Base-by-base conservation (phyloP, 2,113 vertebrate genomes). In the Regulus satrapa region DNA sequence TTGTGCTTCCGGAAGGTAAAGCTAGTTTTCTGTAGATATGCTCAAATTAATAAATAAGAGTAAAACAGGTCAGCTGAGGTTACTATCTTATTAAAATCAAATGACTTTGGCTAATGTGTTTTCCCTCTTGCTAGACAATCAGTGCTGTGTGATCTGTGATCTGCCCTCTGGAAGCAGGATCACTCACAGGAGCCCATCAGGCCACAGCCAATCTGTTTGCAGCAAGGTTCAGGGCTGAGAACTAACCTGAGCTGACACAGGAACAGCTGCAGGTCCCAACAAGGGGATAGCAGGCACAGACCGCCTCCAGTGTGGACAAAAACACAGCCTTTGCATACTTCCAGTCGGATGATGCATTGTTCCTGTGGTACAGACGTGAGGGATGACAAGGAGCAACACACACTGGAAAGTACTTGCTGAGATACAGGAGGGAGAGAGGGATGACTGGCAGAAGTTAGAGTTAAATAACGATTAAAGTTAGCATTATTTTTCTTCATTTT, bases 211-310 rank as follows among this genome's bases (percentile, higher is more conserved):
- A 81, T 62, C 95, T 94, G 92, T 80, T 78, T 0, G 7, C 72
- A 55, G 83, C 1, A 12, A 77, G 55, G 18, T 85, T 95, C 83
- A 94, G 61, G 8, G 55, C 61, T 81, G 89, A 76, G 52, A 95
- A 67, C 75, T 88, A 95, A 96, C 51, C 81, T 15, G 83, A 91
- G 87, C 87, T 95, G 95, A 95, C 92, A 81, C 12, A 2, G 48
- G 54, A 79, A 46, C 92, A 96, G 83, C 92, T 94, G 93, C 38
- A 3, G 59, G 68, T 46, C 92, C 64, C 49, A 66, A 17, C 48
- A 23, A 82, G 68, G 63, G 85, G 32, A 52, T 54, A n/a, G 61
- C 48, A 29, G 5, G 54, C 86, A 90, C 58, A 94, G 76, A 54
- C 32, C 0, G 0, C 52, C 51, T 67, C 1, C 2, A 71, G 28